Evolutionary conservation across 2,797 vertebrate species (phyloP), one percentile per base, ranked within the genome.

Genomic region (Dryobates pubescens): DNA sequence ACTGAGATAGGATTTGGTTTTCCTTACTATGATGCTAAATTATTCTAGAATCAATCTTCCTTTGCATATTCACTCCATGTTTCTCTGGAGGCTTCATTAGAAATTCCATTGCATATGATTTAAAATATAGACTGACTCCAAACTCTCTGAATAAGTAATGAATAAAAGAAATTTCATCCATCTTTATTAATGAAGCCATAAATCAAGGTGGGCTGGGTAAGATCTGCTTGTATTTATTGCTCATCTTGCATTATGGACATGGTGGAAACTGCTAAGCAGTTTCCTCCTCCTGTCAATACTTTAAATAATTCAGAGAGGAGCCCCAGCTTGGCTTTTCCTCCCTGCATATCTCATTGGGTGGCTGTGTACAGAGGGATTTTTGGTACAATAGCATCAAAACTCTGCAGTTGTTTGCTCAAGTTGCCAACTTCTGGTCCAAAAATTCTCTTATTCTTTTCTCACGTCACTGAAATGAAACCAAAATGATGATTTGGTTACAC

Each of bases 221-320:
- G 7, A 65, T 64, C 64, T 72, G 68, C 64, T 72, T 70, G 43
- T 70, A 91, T 94, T 93, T 94, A 94, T 96, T 86, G 93, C 93
- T 96, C 85, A 65, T 54, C 80, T 92, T 92, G 75, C 70, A 84
- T 92, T 87, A 91, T 16, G 41, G 88, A 71, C 49, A 5, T 34
- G 43, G 59, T 64, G 65, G 74, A 88, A 96, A 90, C 29, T 47
- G 74, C 86, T 83, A 89, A 93, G 83, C 90, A 95, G 75, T 29
- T 96, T 94, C 85, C 49, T 82, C 54, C 82, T 94, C 81, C 84
- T 90, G 71, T 57, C 91, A 82, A 86, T 92, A 88, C 9, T 61
- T 84, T 96, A 45, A 97, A 95, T 97, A 92, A 96, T 97, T 95
- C 88, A 95, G 70, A 68, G 69, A 82, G 65, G 91, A 72, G 70